Evolutionary conservation across 2,888 invertebrate genomes (phyloP), one percentile per base, ranked within the genome.

Genomic region (Pogonocherus hispidulus): DNA sequence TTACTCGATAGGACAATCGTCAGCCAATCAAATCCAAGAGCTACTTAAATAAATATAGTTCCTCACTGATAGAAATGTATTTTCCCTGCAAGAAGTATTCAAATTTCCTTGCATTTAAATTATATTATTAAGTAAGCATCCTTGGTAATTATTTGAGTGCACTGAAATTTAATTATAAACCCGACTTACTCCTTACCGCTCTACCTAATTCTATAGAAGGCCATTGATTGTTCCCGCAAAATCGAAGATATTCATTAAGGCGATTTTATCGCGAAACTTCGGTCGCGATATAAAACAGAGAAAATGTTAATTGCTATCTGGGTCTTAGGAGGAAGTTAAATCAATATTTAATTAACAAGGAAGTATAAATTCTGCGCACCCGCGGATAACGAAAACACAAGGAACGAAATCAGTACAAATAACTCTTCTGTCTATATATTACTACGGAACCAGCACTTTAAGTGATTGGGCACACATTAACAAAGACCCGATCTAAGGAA

Each of bases 271-370:
- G 20, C 20, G 6, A 20, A 37, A 41, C 41, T 55, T 20, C 19
- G 14, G 35, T 11, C 14, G 22, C 4, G 20, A 20, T 41, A 41
- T 55, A 55, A 41, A 57, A 57, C 57, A 44, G 6, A 3, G 57
- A 27, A 59, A 59, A 59, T 59, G 59, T 59, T 47, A 59, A 59
- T 57, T 57, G 32, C 27, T 23, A 32, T 1, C 19, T 1, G 18
- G 23, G 32, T 18, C 23, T 59, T 54, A 59, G 19, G 16, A 35
- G 32, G 47, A 32, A 59, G 47, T 22, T 59, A 32, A 59, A 59
- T 59, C 59, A 59, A 59, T 59, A 59, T 59, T 59, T 59, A 59
- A 59, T 59, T 59, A 47, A 59, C 59, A 59, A 59, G 59, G 27
- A 8, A n/a, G 59, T 44, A 49, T 59, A 59, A 59, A 59, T 59